Base-by-base conservation (phyloP, 2,888 invertebrate species). In the Cheilosia soror region DNA sequence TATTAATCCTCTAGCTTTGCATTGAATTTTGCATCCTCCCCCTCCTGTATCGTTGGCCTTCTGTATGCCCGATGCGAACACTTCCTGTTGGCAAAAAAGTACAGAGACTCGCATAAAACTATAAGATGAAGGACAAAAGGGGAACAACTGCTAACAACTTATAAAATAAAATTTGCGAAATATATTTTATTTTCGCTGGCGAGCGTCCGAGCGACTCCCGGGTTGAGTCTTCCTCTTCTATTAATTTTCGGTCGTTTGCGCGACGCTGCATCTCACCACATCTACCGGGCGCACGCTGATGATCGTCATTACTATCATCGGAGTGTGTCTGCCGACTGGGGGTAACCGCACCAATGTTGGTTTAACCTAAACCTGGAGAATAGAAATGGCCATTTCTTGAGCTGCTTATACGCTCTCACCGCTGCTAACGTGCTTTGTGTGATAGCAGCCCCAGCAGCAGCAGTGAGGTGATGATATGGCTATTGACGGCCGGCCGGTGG, bases 1-100 rank as follows among this genome's bases (percentile, higher is more conserved):
- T 85, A 85, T 85, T 85, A 85, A 81, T 85, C 81, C 76, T 80
- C 76, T 68, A 63, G 62, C 44, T 62, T 57, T 62, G 72, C 75
- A 51, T 33, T 29, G 44, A 1, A 44, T 47, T 65, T 73, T 42
- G 65, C 60, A 58, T 29, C 40, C 55, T 0, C 44, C 57, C n/a
- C 20, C 65, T 13, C 62, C 42, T 57, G 37, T 53, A 60, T 49
- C 11, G n/a, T 40, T 13, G 58, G 37, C 65, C 71, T 77, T 66
- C 72, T 77, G 72, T 25, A 33, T 15, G 44, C 20, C 20, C 20
- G 20, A 57, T 33, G 29, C 37, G 13, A 72, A 66, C 53, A 82
- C 77, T 82, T 82, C 82, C 77, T 82, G 82, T 77, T 82, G 76
- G 40, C 20, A 33, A 7, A 9, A 44, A 15, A 66, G 40, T 76